Conservation (phyloP, 2,797 vertebrate genomes). For the Triplophysa yarkandensis region DNA sequence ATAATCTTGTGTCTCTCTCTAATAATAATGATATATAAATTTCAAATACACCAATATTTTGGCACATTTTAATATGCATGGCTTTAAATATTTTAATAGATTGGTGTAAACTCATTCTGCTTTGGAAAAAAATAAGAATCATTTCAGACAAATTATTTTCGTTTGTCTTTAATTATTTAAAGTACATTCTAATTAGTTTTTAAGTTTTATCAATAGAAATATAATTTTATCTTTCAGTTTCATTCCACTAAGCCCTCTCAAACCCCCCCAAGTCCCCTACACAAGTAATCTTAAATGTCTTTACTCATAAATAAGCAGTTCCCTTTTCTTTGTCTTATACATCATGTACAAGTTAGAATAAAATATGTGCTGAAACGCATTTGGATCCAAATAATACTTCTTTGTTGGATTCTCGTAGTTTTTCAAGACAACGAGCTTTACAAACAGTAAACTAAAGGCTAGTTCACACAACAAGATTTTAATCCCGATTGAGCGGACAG, state of each 20-base stretch:
- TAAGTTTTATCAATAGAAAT: conserved; percentile 54
- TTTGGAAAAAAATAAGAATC: conserved; percentile 17
- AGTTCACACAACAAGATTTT: too few relatives aligned
- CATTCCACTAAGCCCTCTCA: conserved; percentile 36
- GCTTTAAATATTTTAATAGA: too few relatives aligned
- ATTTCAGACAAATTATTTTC: conserved; percentile 54
- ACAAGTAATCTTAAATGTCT: conserved; percentile 38
- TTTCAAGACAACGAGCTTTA: too few relatives aligned
- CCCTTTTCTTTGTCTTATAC: conserved; percentile 24
- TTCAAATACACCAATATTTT: too few relatives aligned
- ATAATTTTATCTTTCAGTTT: conserved; percentile 50
- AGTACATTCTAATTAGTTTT: conserved; percentile 63
- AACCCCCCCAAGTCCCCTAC: conserved; percentile 1
- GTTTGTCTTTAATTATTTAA: conserved; percentile 65
- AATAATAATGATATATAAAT: too few relatives aligned
- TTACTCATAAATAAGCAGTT: conserved; percentile 49
- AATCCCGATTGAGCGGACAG: too few relatives aligned
- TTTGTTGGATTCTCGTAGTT: too few relatives aligned
- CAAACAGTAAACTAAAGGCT: too few relatives aligned
- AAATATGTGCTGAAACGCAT: too few relatives aligned
- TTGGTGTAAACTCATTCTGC: background rate
- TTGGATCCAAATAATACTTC: too few relatives aligned
- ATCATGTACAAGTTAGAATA: conserved; percentile 19
- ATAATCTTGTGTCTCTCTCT: background rate
- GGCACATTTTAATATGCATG: too few relatives aligned